These are phyloP conservation scores for Drosophila trapezifrons DNA, from an alignment of 1,140 invertebrate genomes.

Conservation along the genomic window DNA sequence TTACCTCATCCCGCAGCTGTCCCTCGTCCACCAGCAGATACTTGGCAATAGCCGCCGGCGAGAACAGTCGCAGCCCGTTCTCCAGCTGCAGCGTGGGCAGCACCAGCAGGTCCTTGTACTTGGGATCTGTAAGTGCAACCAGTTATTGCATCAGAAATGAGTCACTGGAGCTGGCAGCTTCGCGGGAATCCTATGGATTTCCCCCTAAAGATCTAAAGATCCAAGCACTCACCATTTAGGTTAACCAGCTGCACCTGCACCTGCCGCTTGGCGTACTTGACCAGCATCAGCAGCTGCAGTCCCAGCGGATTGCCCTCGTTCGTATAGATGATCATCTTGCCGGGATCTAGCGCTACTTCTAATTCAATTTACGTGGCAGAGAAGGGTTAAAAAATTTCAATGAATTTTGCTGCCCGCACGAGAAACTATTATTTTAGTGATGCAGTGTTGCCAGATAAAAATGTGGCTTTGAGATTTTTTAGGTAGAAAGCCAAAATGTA, in stretches of 20 bases:
- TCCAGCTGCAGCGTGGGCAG: constrained; percentile 85
- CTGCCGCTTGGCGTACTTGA: constrained; percentile 86
- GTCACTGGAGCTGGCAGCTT: constrained; percentile 9
- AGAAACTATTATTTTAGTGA: constrained; percentile 35
- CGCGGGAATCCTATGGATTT: constrained; percentile 2
- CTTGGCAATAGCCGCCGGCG: constrained; percentile 86
- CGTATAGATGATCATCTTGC: constrained; percentile 87
- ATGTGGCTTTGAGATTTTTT: too few relatives aligned
- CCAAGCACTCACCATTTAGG: constrained; percentile 85
- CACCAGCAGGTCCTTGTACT: constrained; percentile 65
- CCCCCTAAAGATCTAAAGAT: constrained; percentile 5
- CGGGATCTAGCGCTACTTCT: constrained; percentile 27
- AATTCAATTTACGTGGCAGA: constrained; percentile 78
- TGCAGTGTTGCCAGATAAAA: constrained; percentile 5
- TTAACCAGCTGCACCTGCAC: constrained; percentile 85
- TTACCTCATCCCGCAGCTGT: constrained; percentile 69
- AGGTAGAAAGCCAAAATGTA: too few relatives aligned
- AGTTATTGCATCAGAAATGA: constrained; percentile 69
- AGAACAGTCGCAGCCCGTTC: constrained; percentile 85
- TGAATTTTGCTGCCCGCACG: constrained; percentile 14
- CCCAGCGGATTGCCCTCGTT: constrained; percentile 90
- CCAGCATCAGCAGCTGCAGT: constrained; percentile 88
- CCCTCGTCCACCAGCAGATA: constrained; percentile 85
- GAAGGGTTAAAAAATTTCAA: constrained; percentile 32
- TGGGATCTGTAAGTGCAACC: constrained; percentile 59